phyloP scores from a whole-genome alignment of 64 coral and sea anemone species.

The Dendrophyllia cribrosa region DNA sequence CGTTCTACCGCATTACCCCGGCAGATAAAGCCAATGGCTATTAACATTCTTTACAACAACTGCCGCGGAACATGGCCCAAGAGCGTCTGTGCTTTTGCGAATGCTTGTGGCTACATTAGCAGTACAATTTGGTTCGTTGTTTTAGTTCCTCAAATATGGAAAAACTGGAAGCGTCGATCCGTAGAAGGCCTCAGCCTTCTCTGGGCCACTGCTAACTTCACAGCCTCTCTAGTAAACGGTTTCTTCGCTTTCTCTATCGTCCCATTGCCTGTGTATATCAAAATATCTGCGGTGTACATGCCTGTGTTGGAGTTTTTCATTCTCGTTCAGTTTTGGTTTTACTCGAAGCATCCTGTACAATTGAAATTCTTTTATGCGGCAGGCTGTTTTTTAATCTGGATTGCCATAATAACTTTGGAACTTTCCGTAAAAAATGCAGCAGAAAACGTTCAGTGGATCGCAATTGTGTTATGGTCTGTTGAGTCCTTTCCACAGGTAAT shows the following conservation, averaged over 20 bases:
- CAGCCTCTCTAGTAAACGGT: slow-evolving; percentile 60
- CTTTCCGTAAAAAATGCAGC: background rate
- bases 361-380: slow-evolving; percentile 10
- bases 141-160: slow-evolving; percentile 64
- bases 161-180: slow-evolving; percentile 53
- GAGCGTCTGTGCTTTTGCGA: slow-evolving; percentile 39
- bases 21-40: background rate
- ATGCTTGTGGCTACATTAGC: slow-evolving; percentile 34
- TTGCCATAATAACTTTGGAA: slow-evolving; percentile 42
- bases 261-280: slow-evolving; percentile 33
- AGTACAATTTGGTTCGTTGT: slow-evolving; percentile 45
- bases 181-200: slow-evolving; percentile 68
- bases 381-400: slow-evolving; percentile 51
- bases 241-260: slow-evolving; percentile 47
- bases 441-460: slow-evolving; percentile 54
- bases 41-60: slow-evolving; percentile 11
- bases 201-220: slow-evolving; percentile 67
- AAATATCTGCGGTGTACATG: slow-evolving; percentile 45
- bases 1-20: background rate
- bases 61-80: slow-evolving; percentile 28
- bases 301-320: slow-evolving; percentile 41
- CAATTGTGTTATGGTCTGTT: slow-evolving; percentile 61
- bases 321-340: slow-evolving; percentile 63
- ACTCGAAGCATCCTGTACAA: slow-evolving; percentile 25
- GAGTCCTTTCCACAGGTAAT: slow-evolving; percentile 65